Base-by-base conservation (phyloP, 2,113 vertebrate genomes). In the Cryptotis parvus region DNA sequence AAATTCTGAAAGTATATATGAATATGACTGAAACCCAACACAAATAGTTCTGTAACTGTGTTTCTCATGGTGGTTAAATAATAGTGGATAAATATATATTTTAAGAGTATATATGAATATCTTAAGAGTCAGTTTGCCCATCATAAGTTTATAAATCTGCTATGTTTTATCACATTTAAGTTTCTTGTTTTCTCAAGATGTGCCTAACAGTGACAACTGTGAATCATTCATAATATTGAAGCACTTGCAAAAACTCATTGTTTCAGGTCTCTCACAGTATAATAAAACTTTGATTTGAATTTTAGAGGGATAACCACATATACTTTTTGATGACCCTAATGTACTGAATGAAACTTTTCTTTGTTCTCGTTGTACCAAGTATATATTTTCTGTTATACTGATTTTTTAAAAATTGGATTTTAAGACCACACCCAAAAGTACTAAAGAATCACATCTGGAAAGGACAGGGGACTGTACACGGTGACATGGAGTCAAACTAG, bases 51-150 rank as follows among this genome's bases (percentile, higher is more conserved):
- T n/a, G n/a, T n/a, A n/a, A n/a, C n/a, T n/a, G n/a, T n/a, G n/a
- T n/a, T n/a, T n/a, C n/a, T n/a, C n/a, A n/a, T n/a, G n/a, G n/a
- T n/a, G n/a, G n/a, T n/a, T n/a, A n/a, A n/a, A n/a, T n/a, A n/a
- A n/a, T n/a, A n/a, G n/a, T n/a, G n/a, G n/a, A n/a, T n/a, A n/a
- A n/a, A 29, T 66, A 12, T 3, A 66, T 12, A 68, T 14, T 27
- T 93, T 92, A 75, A 93, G 87, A 80, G 27, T 65, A 0, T 92
- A 12, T 0, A 8, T 69, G 55, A 95, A 84, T 92, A 87, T 88
- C 79, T 91, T 85, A 86, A 89, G 45, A 16, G 16, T 0, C 0
- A 58, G 63, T 80, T 92, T 92, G 55, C 7, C 43, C 3, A 65
- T 37, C 4, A 80, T 11, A 68, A 8, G 1, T 49, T 82, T 58